phyloP scores from a whole-genome alignment of 2,113 vertebrate species.

The Indri indri region DNA sequence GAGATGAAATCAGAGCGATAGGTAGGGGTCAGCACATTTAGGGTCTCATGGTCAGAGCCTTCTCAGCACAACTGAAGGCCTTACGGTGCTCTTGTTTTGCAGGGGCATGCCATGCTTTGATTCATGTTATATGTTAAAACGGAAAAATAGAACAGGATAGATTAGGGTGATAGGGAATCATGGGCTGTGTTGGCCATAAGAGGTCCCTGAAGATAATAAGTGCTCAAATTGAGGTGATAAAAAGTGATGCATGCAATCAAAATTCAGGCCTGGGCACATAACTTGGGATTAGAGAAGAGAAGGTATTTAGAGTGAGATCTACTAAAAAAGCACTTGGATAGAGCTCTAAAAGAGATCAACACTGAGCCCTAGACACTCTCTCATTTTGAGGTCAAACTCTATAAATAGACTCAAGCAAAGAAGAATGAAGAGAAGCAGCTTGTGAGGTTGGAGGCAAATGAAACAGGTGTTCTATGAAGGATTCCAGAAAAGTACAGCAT shows the following conservation, averaged over 20 bases:
- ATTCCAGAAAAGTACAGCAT: not conserved
- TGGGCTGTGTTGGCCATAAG: not conserved
- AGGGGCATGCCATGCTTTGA: not conserved
- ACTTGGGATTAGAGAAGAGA: not conserved
- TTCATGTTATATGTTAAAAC: not conserved
- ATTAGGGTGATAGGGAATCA: not conserved
- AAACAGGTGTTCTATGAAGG: not conserved
- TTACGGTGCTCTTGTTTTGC: not conserved
- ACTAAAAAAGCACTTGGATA: not conserved
- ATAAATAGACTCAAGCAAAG: not conserved
- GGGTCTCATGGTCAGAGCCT: not conserved
- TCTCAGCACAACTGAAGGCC: not conserved
- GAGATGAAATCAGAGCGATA: not conserved
- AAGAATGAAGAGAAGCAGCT: not conserved
- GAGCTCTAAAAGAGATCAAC: not conserved
- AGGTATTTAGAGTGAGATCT: not conserved
- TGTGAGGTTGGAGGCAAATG: not conserved
- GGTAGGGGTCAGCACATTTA: not conserved
- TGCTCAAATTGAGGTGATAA: not conserved
- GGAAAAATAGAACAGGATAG: not conserved
- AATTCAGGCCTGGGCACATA: not conserved
- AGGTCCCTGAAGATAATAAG: not conserved
- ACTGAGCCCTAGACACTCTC: not conserved
- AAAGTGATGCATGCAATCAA: not conserved
- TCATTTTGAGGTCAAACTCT: not conserved